Evolutionary conservation across 2,113 vertebrate species (phyloP), one percentile per base, ranked within the genome.

Genomic region (Sceloporus tristichus): DNA sequence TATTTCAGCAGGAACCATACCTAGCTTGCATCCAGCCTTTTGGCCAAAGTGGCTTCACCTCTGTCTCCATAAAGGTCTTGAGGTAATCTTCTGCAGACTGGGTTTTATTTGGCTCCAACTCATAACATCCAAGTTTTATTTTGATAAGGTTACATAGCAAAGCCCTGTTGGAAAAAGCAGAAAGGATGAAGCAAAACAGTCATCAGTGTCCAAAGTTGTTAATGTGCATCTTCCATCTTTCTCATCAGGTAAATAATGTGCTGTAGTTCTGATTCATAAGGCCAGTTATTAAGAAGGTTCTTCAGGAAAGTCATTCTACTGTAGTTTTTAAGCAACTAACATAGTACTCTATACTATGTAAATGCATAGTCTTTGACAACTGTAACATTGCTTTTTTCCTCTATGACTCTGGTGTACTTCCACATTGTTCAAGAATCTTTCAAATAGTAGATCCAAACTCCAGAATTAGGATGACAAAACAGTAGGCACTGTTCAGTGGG

Each of bases 21-120:
- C 99, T 98, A 96, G 98, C 97, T 95, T 99, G 99, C 99, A 99
- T 99, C 99, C 99, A 99, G 88, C 99, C 99, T 95, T 99, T 99
- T 78, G 99, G 99, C 99, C 99, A 99, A 85, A 99, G 98, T 84
- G 98, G 98, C 92, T 99, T 99, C 68, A 99, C 99, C 91, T 99
- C 99, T 0, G 98, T 98, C 97, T 99, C 99, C 98, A 99, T 98
- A 95, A 99, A 99, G 89, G 97, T 97, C 96, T 99, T 99, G 95
- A 99, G 98, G 96, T 99, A 99, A 96, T 99, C 99, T 95, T 99
- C 99, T 53, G 97, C 97, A 94, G 99, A 98, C 90, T 98, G 96
- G 38, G 97, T 96, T 97, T 96, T 98, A 97, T 99, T 99, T 91
- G 97, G 98, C 95, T 99, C 98, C 95, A 98, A 97, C 94, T 99